A percentile compares a stretch with the other conserved stretches of the same genome.
phyloP scores from a whole-genome alignment of 53 echinoderm and acorn worm genomes.

The Arbacia lixula region DNA sequence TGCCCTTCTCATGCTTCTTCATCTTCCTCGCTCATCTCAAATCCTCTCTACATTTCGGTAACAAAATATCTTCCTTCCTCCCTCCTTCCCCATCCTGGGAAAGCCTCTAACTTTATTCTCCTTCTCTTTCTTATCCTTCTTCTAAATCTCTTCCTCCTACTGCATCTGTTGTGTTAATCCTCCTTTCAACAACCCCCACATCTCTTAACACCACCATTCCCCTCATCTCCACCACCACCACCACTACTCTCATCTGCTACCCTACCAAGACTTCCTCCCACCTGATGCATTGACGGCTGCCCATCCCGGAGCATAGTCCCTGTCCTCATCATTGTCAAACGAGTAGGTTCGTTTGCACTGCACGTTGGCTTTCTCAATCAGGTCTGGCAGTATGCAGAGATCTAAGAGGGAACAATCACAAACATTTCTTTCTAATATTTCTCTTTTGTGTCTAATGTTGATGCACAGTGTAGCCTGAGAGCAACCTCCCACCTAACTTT shows the following conservation, averaged over 20 bases:
- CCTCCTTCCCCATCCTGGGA: not conserved
- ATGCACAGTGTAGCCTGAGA: no score
- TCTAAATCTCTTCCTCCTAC: not conserved
- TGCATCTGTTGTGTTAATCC: not conserved
- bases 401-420: not conserved
- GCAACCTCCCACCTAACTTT: no score
- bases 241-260: not conserved
- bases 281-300: conserved; percentile 69
- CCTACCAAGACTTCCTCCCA: not conserved
- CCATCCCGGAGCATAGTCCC: conserved; percentile 60
- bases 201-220: not conserved
- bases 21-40: not conserved
- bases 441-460: not conserved
- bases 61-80: not conserved
- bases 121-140: not conserved
- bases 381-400: conserved; percentile 19
- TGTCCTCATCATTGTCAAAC: conserved; percentile 51
- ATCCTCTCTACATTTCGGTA: not conserved
- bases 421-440: not conserved
- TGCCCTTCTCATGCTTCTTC: not conserved
- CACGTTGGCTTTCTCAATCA: conserved; percentile 16
- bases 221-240: not conserved
- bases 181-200: not conserved
- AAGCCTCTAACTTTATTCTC: no score
- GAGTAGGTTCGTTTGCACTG: conserved; percentile 58